Conservation (phyloP, 2,888 invertebrate species). For the Antitype chi region DNA sequence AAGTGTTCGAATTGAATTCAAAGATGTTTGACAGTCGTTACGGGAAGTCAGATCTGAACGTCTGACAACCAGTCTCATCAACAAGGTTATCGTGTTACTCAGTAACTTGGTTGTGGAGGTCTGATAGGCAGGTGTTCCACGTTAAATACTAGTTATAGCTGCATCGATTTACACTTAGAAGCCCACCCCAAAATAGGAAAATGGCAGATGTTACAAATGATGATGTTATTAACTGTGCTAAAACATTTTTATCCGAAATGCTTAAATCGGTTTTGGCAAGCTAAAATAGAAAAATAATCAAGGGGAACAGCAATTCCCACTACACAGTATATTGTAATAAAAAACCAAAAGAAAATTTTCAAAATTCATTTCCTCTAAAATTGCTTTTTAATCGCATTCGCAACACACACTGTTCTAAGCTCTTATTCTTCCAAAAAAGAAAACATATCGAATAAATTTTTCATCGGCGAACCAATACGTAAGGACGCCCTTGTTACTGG, state of each 20-base stretch:
- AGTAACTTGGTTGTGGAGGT: neutral
- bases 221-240: neutral
- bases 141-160: neutral
- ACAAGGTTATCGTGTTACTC: neutral
- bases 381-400: slow-evolving; percentile 27
- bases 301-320: neutral
- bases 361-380: slow-evolving; percentile 13
- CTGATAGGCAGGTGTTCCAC: no score
- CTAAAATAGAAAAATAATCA: neutral
- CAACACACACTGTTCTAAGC: slow-evolving; percentile 32
- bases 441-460: slow-evolving; percentile 77
- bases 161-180: neutral
- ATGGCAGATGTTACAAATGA: neutral
- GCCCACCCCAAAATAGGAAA: no score
- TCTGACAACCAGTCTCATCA: neutral
- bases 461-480: slow-evolving; percentile 79
- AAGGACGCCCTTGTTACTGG: slow-evolving; percentile 67
- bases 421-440: slow-evolving; percentile 51
- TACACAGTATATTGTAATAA: neutral
- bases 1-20: neutral
- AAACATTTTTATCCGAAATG: neutral
- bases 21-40: neutral
- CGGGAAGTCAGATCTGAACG: no score
- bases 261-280: neutral
- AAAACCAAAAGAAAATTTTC: neutral